Percentiles rank a stretch among this genome's conserved stretches.
Conservation (phyloP, 1,140 invertebrate genomes). For the Sitophilus oryzae region DNA sequence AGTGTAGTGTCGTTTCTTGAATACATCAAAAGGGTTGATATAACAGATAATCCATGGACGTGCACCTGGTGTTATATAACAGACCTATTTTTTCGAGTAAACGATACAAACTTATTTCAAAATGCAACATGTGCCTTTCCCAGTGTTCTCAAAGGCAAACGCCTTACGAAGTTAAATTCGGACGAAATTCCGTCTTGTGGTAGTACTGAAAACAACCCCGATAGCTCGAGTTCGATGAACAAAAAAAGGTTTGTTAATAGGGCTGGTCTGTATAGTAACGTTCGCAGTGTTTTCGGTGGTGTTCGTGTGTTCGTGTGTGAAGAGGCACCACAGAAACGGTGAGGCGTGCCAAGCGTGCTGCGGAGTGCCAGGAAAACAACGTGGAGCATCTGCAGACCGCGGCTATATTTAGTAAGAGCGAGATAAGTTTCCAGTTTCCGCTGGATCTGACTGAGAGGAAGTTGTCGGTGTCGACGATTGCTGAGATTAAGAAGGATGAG, state of each 20-base stretch:
- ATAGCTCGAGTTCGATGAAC: slow-evolving; percentile 18
- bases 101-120: slow-evolving; percentile 40
- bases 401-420: slow-evolving; percentile 40
- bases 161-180: slow-evolving; percentile 29
- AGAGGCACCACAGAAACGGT: slow-evolving; percentile 26
- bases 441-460: slow-evolving; percentile 41
- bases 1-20: slow-evolving; percentile 51
- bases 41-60: slow-evolving; percentile 58
- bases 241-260: slow-evolving; percentile 35
- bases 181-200: slow-evolving; percentile 36
- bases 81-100: slow-evolving; percentile 45
- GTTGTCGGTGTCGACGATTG: slow-evolving; percentile 41
- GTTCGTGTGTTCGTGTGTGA: slow-evolving; percentile 39
- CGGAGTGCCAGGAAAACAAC: slow-evolving; percentile 26
- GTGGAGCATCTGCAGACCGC: slow-evolving; percentile 30
- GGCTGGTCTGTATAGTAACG: slow-evolving; percentile 34
- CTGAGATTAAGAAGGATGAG: slow-evolving; percentile 40
- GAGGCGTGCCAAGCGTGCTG: slow-evolving; percentile 28
- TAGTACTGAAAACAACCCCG: slow-evolving; percentile 5
- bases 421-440: slow-evolving; percentile 45
- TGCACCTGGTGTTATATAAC: slow-evolving; percentile 58
- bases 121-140: slow-evolving; percentile 41
- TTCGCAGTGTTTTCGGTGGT: slow-evolving; percentile 37
- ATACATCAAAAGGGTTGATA: slow-evolving; percentile 47
- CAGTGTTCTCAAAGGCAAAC: slow-evolving; percentile 28